Conservation (phyloP, 2,113 vertebrate genomes). For the Cnemophilus loriae region DNA sequence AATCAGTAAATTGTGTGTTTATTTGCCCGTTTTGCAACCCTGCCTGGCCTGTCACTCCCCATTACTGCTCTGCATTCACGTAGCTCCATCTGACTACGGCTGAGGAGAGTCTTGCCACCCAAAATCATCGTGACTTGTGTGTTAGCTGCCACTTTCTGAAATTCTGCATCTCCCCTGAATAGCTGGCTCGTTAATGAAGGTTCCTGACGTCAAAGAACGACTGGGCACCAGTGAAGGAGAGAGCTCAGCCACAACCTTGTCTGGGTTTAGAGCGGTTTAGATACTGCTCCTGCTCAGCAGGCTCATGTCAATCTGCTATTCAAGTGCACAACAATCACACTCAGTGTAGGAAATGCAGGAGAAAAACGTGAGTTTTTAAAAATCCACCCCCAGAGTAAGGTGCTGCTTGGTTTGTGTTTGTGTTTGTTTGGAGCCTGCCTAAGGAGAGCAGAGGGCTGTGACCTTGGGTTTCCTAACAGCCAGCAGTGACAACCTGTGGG, state of each 20-base stretch:
- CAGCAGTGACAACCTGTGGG: background rate
- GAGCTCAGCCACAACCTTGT: background rate
- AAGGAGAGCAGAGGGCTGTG: background rate
- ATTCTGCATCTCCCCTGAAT: background rate
- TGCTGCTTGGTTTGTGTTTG: background rate
- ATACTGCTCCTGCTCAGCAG: background rate
- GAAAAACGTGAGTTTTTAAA: accelerated
- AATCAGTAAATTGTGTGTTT: background rate
- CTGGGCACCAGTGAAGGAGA: background rate
- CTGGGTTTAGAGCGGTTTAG: background rate
- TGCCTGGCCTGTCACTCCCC: background rate
- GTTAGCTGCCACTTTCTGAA: background rate
- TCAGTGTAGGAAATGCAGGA: background rate
- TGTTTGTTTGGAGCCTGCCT: background rate
- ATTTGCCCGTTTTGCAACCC: background rate
- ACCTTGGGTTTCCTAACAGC: background rate
- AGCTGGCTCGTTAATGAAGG: background rate
- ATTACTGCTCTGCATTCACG: background rate
- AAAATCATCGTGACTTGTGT: background rate
- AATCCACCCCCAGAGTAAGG: background rate
- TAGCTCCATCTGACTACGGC: background rate
- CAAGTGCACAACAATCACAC: background rate
- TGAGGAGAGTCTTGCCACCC: background rate
- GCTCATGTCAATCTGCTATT: background rate
- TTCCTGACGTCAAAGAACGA: background rate